phyloP scores from a whole-genome alignment of 2,797 vertebrate species.

The Todus mexicanus region DNA sequence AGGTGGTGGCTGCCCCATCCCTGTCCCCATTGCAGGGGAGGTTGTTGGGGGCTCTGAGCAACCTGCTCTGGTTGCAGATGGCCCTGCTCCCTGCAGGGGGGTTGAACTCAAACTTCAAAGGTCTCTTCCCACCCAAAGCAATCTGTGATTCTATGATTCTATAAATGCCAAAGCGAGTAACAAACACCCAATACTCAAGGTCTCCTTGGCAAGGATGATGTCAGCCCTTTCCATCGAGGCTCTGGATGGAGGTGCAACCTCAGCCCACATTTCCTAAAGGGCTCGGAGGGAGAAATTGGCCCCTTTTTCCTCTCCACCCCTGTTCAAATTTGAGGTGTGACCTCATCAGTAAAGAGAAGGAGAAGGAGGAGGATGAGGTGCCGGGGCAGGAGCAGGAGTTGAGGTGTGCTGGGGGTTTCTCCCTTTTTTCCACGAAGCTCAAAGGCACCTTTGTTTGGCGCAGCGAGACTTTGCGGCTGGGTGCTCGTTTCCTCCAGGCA shows the following conservation, averaged over 20 bases:
- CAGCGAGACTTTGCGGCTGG: background rate
- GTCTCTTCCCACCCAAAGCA: background rate
- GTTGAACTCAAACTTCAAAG: background rate
- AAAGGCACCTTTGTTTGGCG: conserved; percentile 27
- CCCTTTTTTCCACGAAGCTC: background rate
- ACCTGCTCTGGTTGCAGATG: background rate
- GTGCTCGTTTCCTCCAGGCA: background rate
- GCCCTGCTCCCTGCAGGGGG: background rate
- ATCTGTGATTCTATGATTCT: background rate
- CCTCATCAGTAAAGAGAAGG: background rate
- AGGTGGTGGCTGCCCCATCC: no score
- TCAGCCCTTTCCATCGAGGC: background rate
- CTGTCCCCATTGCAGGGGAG: background rate
- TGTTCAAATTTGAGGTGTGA: background rate
- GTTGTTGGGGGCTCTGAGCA: background rate
- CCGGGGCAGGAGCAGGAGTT: background rate
- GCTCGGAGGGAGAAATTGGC: background rate
- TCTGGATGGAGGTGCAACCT: background rate
- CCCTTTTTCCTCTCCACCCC: background rate
- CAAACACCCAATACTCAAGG: background rate
- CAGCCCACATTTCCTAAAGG: background rate
- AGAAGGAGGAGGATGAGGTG: background rate
- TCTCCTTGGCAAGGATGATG: background rate
- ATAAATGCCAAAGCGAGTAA: background rate
- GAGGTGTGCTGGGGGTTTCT: background rate